Evolutionary conservation across 2,888 invertebrate genomes (phyloP).

Genomic region (Margaritifera margaritifera): DNA sequence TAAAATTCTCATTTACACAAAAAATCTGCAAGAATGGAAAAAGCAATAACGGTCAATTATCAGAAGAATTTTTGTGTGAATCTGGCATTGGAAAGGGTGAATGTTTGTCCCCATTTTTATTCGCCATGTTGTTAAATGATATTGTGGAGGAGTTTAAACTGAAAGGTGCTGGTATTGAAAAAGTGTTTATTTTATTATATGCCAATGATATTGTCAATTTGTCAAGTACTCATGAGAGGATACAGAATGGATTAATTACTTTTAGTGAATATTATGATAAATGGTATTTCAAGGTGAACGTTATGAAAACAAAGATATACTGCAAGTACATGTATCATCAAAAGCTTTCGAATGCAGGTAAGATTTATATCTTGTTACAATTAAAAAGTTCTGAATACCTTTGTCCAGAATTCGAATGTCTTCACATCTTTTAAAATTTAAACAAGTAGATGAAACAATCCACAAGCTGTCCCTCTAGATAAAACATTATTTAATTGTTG

Average conservation of each 20-base stretch:
- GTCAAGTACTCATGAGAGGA: neutral
- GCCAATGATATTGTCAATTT: constrained; percentile 5
- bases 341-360: too few relatives aligned
- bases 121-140: constrained; percentile 7
- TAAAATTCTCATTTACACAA: too few relatives aligned
- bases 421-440: too few relatives aligned
- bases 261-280: constrained; percentile 1
- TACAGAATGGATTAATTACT: neutral
- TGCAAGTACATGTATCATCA: too few relatives aligned
- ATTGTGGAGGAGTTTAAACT: constrained; percentile 5
- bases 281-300: constrained; percentile 2
- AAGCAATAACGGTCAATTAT: neutral
- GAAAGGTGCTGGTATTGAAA: neutral
- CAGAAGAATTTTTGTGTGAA: constrained; percentile 3
- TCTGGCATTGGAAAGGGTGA: constrained; percentile 4
- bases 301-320: constrained; percentile 6
- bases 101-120: constrained; percentile 7
- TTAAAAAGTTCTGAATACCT: too few relatives aligned
- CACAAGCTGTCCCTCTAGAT: too few relatives aligned
- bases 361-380: too few relatives aligned
- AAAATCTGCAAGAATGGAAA: too few relatives aligned
- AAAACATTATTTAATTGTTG: too few relatives aligned
- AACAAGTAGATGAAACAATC: too few relatives aligned
- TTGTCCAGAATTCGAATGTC: too few relatives aligned
- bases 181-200: constrained; percentile 6